Evolutionary conservation across 2,797 vertebrate species (phyloP), one percentile per base, ranked within the genome.

Genomic region (Tinamus major): DNA sequence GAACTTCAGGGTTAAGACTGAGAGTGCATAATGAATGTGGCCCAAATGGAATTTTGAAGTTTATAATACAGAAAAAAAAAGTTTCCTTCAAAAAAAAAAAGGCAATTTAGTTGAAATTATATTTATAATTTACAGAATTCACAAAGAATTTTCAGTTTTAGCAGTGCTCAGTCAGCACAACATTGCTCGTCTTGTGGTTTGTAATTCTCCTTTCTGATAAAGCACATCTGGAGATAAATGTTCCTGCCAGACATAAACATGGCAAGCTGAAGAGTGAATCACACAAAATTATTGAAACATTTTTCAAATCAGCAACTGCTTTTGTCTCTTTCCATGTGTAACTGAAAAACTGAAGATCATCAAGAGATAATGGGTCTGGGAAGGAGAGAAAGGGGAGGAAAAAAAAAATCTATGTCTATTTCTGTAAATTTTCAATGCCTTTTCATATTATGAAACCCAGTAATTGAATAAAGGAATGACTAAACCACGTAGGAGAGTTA

Each of bases 181-280:
- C 42, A 65, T 89, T 82, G 12, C 49, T 71, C 14, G 2, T 71
- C 67, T 87, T 83, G 0, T 62, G 5, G 5, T 75, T 85, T 91
- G 27, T 46, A 84, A 37, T 87, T 85, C 24, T 89, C 76, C 33
- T 71, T 56, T 56, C 56, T 85, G 35, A 49, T 74, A 67, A 94
- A 76, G 23, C 20, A 42, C 39, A 83, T 82, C 29, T 93, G 79
- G 69, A 75, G 23, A 16, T 55, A 53, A 51, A 44, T 51, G 26
- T 37, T 72, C 92, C 84, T 95, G 70, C 62, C 72, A 83, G 82
- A 70, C 17, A 42, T 61, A 89, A 93, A 49, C 14, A 31, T 67
- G 80, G 23, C 19, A 74, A 75, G 15, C 37, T 37, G 8, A 64
- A 67, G 49, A 76, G 14, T 63, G 16, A 76, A 68, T 72, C 41